Evolutionary conservation across 2,113 vertebrate genomes (phyloP).

Genomic region (Petrocephalus zakoni): DNA sequence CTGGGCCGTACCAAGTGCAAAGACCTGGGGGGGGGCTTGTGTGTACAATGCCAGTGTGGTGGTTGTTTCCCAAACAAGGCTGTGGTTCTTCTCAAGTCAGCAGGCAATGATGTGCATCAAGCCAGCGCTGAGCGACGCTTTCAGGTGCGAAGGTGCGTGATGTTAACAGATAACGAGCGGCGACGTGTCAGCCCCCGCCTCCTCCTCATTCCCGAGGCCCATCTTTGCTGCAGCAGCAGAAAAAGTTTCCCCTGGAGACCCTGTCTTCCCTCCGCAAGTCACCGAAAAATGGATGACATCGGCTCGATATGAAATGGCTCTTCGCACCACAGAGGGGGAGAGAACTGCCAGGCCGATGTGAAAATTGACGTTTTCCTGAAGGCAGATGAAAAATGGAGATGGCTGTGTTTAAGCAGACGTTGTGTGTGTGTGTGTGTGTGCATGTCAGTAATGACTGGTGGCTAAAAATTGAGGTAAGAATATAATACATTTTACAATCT

Average conservation of each 20-base stretch:
- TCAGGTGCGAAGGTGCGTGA: neutral
- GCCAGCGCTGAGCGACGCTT: neutral
- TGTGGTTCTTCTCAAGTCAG: neutral
- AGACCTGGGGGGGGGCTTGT: neutral
- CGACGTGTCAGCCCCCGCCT: neutral
- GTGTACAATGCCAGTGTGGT: neutral
- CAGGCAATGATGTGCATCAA: neutral
- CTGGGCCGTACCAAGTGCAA: neutral
- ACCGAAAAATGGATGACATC: slow-evolving; percentile 58
- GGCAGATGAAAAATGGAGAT: neutral
- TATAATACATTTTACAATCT: neutral
- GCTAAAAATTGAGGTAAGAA: neutral
- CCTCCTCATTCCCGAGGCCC: slow-evolving; percentile 17
- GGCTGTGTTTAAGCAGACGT: slow-evolving; percentile 19
- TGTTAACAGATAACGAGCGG: neutral
- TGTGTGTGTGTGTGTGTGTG: slow-evolving; percentile 7
- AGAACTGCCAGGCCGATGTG: neutral
- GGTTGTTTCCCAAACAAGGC: neutral
- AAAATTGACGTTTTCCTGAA: slow-evolving; percentile 20
- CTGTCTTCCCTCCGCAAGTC: slow-evolving; percentile 41
- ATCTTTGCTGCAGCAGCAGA: slow-evolving; percentile 52
- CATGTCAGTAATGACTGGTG: neutral
- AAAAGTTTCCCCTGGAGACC: slow-evolving; percentile 52
- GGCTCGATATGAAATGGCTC: slow-evolving; percentile 48
- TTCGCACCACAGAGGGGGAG: slow-evolving; percentile 50